These are phyloP conservation scores for Sebastiscus tertius DNA, from an alignment of 2,797 vertebrate genomes.

Conservation along the genomic window DNA sequence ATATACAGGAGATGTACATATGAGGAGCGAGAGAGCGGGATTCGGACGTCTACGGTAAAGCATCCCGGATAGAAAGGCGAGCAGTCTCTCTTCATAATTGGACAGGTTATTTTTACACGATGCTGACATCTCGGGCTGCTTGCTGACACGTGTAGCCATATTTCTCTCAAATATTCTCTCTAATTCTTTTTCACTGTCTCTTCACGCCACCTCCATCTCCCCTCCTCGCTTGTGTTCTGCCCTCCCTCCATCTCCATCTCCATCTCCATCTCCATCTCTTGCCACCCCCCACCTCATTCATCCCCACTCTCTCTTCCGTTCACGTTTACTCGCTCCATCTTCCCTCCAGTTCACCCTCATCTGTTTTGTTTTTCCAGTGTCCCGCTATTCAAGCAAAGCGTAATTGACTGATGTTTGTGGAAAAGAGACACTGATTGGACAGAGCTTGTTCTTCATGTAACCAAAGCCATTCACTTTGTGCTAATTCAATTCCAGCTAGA, in stretches of 20 bases:
- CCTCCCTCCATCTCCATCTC: neutral
- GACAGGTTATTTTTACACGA: slow-evolving; percentile 88
- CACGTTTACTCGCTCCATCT: slow-evolving; percentile 16
- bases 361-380: slow-evolving; percentile 41
- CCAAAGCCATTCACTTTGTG: slow-evolving; percentile 58
- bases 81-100: slow-evolving; percentile 80
- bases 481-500: slow-evolving; percentile 62
- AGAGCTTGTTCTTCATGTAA: slow-evolving; percentile 57
- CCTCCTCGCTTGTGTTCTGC: slow-evolving; percentile 3
- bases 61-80: slow-evolving; percentile 39
- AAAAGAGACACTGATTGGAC: slow-evolving; percentile 65
- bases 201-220: slow-evolving; percentile 60
- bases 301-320: slow-evolving; percentile 23
- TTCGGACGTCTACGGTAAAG: slow-evolving; percentile 37
- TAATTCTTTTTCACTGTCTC: slow-evolving; percentile 71
- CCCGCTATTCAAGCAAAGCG: slow-evolving; percentile 39
- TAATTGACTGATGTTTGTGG: slow-evolving; percentile 70
- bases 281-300: slow-evolving; percentile 7
- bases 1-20: slow-evolving; percentile 71
- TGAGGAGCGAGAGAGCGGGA: neutral
- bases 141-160: slow-evolving; percentile 85
- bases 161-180: slow-evolving; percentile 82
- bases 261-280: neutral
- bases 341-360: slow-evolving; percentile 24
- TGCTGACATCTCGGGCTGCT: slow-evolving; percentile 84